Conservation (phyloP, 1,140 invertebrate genomes). For the Acromyrmex echinatior region DNA sequence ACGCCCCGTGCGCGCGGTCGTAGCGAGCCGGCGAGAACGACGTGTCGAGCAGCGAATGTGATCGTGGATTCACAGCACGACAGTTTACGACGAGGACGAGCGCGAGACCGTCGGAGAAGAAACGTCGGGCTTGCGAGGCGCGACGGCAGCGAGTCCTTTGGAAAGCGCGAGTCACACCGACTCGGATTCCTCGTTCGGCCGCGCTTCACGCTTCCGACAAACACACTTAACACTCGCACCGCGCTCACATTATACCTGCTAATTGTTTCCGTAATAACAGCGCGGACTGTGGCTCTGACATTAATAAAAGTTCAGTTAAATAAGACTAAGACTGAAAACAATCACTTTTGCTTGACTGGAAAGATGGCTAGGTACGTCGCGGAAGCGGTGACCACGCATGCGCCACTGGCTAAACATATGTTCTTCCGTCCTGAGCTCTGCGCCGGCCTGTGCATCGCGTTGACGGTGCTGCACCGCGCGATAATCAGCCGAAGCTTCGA, state of each 20-base stretch:
- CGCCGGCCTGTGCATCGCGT: slow-evolving; percentile 66
- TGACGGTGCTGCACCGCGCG: not conserved
- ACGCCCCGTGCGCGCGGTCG: slow-evolving; percentile 77
- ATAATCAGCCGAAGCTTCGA: not conserved
- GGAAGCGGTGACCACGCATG: slow-evolving; percentile 84
- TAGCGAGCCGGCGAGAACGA: slow-evolving; percentile 53
- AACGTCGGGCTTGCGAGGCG: slow-evolving; percentile 64
- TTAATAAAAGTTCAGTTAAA: slow-evolving; percentile 90
- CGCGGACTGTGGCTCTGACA: slow-evolving; percentile 98
- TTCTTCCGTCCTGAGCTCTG: slow-evolving; percentile 83
- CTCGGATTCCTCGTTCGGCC: slow-evolving; percentile 71
- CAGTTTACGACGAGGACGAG: slow-evolving; percentile 38
- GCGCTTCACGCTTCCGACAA: slow-evolving; percentile 50
- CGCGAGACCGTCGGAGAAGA: slow-evolving; percentile 47
- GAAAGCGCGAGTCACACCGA: slow-evolving; percentile 77
- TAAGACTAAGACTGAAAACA: slow-evolving; percentile 86
- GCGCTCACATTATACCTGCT: slow-evolving; percentile 90
- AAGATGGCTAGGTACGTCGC: slow-evolving; percentile 85
- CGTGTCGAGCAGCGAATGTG: slow-evolving; percentile 2
- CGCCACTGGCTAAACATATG: slow-evolving; percentile 85
- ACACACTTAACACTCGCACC: slow-evolving; percentile 71
- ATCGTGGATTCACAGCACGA: not conserved
- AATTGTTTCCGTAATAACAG: slow-evolving; percentile 98
- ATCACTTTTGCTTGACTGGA: slow-evolving; percentile 85
- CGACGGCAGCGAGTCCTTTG: slow-evolving; percentile 77